Base-by-base conservation (phyloP, 2,888 invertebrate species). In the Eilema sororculum region DNA sequence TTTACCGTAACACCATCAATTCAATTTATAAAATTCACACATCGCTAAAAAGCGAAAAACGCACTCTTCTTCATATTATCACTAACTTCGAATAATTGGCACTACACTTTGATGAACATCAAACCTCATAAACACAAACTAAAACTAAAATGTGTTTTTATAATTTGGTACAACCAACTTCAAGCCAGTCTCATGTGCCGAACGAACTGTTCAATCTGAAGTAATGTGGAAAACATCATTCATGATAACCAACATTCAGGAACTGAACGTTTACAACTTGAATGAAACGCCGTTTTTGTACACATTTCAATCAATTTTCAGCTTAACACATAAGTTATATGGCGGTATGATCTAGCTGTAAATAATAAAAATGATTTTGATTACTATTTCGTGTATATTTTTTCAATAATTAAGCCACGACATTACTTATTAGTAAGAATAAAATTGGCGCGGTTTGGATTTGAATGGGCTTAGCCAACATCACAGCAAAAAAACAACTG, bases 31-130 rank as follows among this genome's bases (percentile, higher is more conserved):
- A 87, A 88, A 90, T 86, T 90, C 91, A 95, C 94, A 90, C 95
- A 95, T 95, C 94, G 95, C 95, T 94, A 93, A 89, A 89, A 87
- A 91, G 94, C 95, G 93, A 93, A 87, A 89, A 89, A 90, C 89
- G 86, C 94, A 94, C 91, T 87, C 85, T 86, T 91, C 89, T 90
- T 91, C 92, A 93, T 91, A 87, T 88, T 89, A 88, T 78, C 93
- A 91, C 90, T 85, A 90, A 89, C 84, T 88, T 89, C 87, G 84
- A 88, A 82, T 86, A 86, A 84, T 89, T 84, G 84, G 85, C 95
- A 95, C 95, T 93, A 86, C 93, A 94, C 94, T 89, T 84, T 78
- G 83, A 79, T 83, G 84, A 85, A 91, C 92, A 93, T 92, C 86
- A 89, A 92, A 90, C 86, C 84, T 84, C 83, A 86, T 85, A 91